Percentiles rank a stretch among this genome's conserved stretches.
Evolutionary conservation across 2,888 invertebrate genomes (phyloP).

Genomic region (Seira musarum): DNA sequence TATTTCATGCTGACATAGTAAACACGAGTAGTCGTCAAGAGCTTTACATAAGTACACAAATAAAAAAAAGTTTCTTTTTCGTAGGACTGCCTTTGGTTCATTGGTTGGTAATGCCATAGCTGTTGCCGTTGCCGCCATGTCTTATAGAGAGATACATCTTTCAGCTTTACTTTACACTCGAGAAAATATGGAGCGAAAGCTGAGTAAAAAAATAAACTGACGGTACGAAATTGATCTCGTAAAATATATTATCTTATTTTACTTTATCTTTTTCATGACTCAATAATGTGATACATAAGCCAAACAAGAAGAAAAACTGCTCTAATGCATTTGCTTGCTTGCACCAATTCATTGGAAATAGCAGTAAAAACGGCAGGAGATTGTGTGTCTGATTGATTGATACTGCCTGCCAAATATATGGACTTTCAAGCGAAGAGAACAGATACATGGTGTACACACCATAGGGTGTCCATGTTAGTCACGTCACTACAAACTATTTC

Average conservation of each 20-base stretch:
- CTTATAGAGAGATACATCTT: constrained; percentile 1
- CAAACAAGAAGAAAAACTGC: constrained; percentile 37
- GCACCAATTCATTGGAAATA: constrained; percentile 51
- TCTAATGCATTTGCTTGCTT: constrained; percentile 50
- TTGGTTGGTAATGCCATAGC: not conserved
- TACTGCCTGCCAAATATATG: constrained; percentile 50
- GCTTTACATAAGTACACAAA: constrained; percentile 19
- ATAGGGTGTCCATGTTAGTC: constrained; percentile 42
- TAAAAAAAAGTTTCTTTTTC: constrained; percentile 1
- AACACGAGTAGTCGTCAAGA: constrained; percentile 17
- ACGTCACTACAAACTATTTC: constrained; percentile 10
- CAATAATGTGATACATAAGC: constrained; percentile 43
- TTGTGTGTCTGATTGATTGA: constrained; percentile 60
- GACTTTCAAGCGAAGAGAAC: constrained; percentile 45
- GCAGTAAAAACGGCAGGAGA: constrained; percentile 54
- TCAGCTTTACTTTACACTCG: constrained; percentile 6
- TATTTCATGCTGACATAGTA: constrained; percentile 34
- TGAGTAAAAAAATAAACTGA: constrained; percentile 16
- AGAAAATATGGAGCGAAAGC: constrained; percentile 14
- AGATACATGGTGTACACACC: constrained; percentile 38
- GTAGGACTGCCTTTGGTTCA: no score
- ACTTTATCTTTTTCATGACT: constrained; percentile 54
- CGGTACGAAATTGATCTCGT: constrained; percentile 13
- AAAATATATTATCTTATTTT: constrained; percentile 22
- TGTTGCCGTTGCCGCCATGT: constrained; percentile 18